These are phyloP conservation scores for Aspidiotus destructor DNA, from an alignment of 2,888 invertebrate species.

Conservation along the genomic window DNA sequence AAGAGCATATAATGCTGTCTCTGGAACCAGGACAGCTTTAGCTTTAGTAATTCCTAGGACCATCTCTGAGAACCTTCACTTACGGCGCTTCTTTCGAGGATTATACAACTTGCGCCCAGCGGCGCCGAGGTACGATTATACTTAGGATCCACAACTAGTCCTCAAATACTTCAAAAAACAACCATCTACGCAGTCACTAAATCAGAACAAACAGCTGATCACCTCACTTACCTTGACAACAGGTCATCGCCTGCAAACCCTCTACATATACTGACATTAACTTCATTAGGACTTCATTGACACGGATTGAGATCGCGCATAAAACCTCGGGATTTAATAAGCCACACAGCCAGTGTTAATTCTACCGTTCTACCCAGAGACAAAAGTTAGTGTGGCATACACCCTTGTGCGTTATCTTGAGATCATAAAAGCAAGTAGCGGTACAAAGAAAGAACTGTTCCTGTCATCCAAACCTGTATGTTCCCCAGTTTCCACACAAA, in stretches of 20 bases:
- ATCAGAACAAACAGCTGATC: neutral
- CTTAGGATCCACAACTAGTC: neutral
- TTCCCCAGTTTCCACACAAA: too few relatives aligned
- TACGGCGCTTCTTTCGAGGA: neutral
- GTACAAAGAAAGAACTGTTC: too few relatives aligned
- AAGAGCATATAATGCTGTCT: neutral
- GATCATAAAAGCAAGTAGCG: too few relatives aligned
- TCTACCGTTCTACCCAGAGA: too few relatives aligned
- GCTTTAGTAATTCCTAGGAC: neutral
- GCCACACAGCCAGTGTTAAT: too few relatives aligned
- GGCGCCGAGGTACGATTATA: neutral
- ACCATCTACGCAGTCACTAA: neutral
- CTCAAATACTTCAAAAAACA: neutral
- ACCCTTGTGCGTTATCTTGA: too few relatives aligned
- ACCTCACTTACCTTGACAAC: slow-evolving; percentile 6
- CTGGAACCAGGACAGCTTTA: neutral
- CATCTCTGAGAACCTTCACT: neutral
- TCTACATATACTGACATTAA: neutral
- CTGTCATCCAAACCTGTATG: too few relatives aligned
- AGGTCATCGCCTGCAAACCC: neutral
- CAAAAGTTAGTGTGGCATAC: too few relatives aligned
- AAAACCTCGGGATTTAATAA: too few relatives aligned
- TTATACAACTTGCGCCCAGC: neutral
- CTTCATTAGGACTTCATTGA: too few relatives aligned
- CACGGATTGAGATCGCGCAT: too few relatives aligned